Conservation (phyloP, 2,113 vertebrate species). For the Cavia porcellus region DNA sequence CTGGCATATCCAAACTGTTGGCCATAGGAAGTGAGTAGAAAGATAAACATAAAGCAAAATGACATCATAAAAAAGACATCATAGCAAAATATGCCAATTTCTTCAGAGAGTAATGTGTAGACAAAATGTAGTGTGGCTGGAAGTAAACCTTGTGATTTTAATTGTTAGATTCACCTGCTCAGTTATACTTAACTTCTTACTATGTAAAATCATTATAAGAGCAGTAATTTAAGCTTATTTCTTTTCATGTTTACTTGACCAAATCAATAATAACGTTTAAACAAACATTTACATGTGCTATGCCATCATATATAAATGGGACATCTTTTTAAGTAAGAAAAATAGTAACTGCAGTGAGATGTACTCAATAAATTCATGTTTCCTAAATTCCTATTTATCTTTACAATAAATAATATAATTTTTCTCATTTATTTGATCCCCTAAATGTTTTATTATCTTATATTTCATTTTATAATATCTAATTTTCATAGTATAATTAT, state of each 20-base stretch:
- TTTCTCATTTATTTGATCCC: background rate
- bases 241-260: background rate
- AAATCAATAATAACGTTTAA: background rate
- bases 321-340: background rate
- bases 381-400: slow-evolving; percentile 2
- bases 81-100: background rate
- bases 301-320: background rate
- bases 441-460: slow-evolving; percentile 29
- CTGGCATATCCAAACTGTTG: background rate
- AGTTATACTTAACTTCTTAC: background rate
- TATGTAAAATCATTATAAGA: background rate
- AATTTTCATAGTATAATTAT: background rate
- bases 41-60: rapidly evolving
- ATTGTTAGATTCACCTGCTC: background rate
- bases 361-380: background rate
- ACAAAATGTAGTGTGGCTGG: background rate
- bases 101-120: background rate
- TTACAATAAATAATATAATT: background rate
- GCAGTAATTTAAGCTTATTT: background rate
- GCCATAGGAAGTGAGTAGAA: background rate
- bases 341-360: background rate
- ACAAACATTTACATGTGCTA: background rate
- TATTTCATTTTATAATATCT: background rate
- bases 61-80: background rate
- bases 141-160: background rate